Conservation (phyloP, 2,797 vertebrate species). For the Phalloptychus januarius region DNA sequence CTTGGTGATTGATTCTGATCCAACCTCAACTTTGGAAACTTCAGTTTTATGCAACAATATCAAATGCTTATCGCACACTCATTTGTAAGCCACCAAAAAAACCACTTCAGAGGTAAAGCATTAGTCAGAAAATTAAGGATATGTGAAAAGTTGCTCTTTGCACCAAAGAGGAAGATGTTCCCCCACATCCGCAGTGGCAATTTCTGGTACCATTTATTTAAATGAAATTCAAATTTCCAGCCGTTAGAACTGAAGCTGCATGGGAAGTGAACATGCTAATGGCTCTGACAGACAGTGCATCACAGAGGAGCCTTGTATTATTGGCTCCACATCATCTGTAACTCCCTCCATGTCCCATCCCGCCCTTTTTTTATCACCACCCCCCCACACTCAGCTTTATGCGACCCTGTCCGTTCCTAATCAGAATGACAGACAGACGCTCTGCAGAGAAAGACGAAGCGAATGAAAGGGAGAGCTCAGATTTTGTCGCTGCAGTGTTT, state of each 20-base stretch:
- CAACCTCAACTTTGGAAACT: neutral
- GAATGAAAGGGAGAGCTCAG: slow-evolving; percentile 71
- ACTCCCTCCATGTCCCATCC: slow-evolving; percentile 68
- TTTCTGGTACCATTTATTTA: slow-evolving; percentile 15
- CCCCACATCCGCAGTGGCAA: neutral
- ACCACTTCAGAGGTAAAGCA: neutral
- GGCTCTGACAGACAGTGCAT: slow-evolving; percentile 60
- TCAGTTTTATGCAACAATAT: neutral
- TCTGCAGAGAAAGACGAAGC: slow-evolving; percentile 70
- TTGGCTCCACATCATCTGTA: slow-evolving; percentile 70
- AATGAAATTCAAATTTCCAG: slow-evolving; percentile 16
- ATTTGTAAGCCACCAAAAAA: slow-evolving; percentile 3
- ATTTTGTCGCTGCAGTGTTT: slow-evolving; percentile 66
- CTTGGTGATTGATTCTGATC: neutral
- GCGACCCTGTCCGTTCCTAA: slow-evolving; percentile 75
- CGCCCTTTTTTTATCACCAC: slow-evolving; percentile 65
- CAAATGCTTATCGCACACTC: neutral
- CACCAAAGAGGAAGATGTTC: slow-evolving; percentile 2
- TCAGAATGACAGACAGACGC: slow-evolving; percentile 83
- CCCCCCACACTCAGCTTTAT: slow-evolving; percentile 63
- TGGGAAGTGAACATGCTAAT: slow-evolving; percentile 45
- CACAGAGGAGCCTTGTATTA: slow-evolving; percentile 68
- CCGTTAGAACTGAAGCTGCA: slow-evolving; percentile 13
- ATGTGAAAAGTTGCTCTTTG: slow-evolving; percentile 8
- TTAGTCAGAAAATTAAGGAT: neutral